Conservation (phyloP, 2,888 invertebrate species). For the Zygaena filipendulae region DNA sequence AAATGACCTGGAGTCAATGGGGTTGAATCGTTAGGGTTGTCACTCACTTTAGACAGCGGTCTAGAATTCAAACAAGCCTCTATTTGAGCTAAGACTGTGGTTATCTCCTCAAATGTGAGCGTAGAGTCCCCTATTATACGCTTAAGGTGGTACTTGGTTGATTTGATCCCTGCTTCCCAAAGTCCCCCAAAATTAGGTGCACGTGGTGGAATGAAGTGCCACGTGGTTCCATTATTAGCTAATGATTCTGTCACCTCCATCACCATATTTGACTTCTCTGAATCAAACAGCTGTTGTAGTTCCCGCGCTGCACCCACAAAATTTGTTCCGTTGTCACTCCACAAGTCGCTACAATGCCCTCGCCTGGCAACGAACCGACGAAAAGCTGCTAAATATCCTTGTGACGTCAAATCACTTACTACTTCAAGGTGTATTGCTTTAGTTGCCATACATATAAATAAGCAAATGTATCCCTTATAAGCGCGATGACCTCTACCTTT, state of each 20-base stretch:
- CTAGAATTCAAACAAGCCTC: conserved; percentile 15
- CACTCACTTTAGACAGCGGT: conserved; percentile 16
- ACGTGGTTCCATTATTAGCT: conserved; percentile 10
- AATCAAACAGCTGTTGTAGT: conserved; percentile 10
- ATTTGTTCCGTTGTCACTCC: conserved; percentile 14
- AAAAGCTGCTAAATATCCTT: conserved; percentile 12
- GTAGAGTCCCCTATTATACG: conserved; percentile 10
- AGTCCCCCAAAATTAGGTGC: conserved; percentile 16
- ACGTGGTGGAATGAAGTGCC: conserved; percentile 15
- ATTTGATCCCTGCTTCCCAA: conserved; percentile 15
- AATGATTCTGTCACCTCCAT: conserved; percentile 14
- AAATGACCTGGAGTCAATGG: conserved; percentile 12
- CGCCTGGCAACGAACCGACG: conserved; percentile 9
- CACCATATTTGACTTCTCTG: conserved; percentile 6
- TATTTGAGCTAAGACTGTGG: conserved; percentile 10
- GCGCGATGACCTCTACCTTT: conserved; percentile 10
- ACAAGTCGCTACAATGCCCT: conserved; percentile 12
- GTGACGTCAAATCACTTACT: conserved; percentile 9
- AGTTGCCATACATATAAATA: conserved; percentile 7
- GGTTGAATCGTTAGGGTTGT: conserved; percentile 14
- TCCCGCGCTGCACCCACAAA: conserved; percentile 16
- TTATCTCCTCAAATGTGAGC: conserved; percentile 11
- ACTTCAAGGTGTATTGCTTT: conserved; percentile 12
- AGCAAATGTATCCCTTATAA: not conserved
- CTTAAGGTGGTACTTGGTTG: conserved; percentile 14